Conservation (phyloP, 2,888 invertebrate species). For the Pseudococcus longispinus region DNA sequence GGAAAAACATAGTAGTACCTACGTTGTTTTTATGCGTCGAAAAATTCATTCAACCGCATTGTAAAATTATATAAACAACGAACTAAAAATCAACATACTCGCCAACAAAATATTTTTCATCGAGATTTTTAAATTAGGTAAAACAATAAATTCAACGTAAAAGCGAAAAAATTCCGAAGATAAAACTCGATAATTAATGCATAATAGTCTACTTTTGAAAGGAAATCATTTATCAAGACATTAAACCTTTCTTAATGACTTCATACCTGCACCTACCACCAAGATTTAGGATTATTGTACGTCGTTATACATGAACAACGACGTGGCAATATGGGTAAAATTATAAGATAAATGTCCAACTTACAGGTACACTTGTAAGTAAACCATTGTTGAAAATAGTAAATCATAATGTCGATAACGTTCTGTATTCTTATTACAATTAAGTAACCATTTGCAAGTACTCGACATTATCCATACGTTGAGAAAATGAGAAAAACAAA, state of each 20-base stretch:
- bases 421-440: too few relatives aligned
- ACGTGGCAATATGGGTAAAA: not conserved
- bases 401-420: too few relatives aligned
- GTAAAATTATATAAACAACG: not conserved
- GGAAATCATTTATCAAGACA: not conserved
- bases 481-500: not conserved
- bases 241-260: constrained; percentile 34
- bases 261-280: constrained; percentile 1
- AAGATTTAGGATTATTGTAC: constrained; percentile 31
- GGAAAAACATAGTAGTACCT: not conserved
- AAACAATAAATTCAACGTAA: not conserved
- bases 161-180: not conserved
- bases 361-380: too few relatives aligned
- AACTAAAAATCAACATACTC: not conserved
- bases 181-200: constrained; percentile 2
- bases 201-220: not conserved
- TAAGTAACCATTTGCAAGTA: not conserved
- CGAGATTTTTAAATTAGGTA: not conserved
- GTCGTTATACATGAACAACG: not conserved
- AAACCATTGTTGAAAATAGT: too few relatives aligned
- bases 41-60: not conserved
- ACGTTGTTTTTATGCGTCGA: not conserved
- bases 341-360: too few relatives aligned
- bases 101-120: not conserved
- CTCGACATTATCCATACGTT: not conserved